These are phyloP conservation scores for Drosophila miranda DNA, from an alignment of 1,140 invertebrate genomes.

Conservation along the genomic window DNA sequence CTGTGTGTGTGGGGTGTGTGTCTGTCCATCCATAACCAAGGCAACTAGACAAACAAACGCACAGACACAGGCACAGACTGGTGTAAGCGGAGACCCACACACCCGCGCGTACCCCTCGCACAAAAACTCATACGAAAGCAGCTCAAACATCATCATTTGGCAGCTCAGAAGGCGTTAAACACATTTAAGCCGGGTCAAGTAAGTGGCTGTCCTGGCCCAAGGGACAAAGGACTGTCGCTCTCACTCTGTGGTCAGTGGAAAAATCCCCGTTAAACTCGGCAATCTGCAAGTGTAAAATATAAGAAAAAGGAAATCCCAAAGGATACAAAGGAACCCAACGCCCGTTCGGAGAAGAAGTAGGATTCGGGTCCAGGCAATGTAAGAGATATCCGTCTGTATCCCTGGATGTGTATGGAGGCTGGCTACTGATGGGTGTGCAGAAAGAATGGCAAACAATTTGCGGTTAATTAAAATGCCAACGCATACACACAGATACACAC, in stretches of 20 bases:
- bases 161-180: constrained; percentile 70
- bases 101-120: too few relatives aligned
- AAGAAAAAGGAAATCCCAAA: constrained; percentile 14
- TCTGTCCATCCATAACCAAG: constrained; percentile 64
- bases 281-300: constrained; percentile 16
- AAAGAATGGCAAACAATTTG: constrained; percentile 27
- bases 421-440: neutral
- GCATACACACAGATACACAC: constrained; percentile 18
- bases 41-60: constrained; percentile 28
- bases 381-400: too few relatives aligned
- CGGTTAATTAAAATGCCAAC: constrained; percentile 67
- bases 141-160: constrained; percentile 67
- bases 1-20: constrained; percentile 31
- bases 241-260: constrained; percentile 14
- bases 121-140: constrained; percentile 5
- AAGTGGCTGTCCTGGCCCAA: constrained; percentile 22
- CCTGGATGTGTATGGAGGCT: constrained; percentile 1
- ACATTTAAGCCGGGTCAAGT: constrained; percentile 59
- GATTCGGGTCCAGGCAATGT: neutral
- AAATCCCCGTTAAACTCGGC: constrained; percentile 3
- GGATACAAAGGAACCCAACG: constrained; percentile 2
- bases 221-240: constrained; percentile 48
- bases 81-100: neutral
- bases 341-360: neutral
- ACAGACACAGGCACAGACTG: neutral